Conservation (phyloP, 2,113 vertebrate genomes). For the Triplophysa rosa region DNA sequence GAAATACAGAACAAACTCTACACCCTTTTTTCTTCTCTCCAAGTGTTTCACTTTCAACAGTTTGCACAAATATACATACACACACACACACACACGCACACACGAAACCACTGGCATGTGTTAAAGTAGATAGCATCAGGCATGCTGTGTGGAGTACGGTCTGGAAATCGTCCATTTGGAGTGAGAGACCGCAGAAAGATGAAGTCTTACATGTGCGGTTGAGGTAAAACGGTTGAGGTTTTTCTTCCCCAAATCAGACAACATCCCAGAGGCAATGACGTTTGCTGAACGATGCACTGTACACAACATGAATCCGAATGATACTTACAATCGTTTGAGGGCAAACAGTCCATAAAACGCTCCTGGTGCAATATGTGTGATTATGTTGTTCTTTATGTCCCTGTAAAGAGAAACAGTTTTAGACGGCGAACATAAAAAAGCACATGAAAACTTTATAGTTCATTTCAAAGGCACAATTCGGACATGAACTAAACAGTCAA, state of each 20-base stretch:
- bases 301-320: neutral
- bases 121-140: conserved; percentile 57
- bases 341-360: conserved; percentile 88
- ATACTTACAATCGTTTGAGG: conserved; percentile 94
- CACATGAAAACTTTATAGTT: neutral
- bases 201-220: neutral
- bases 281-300: neutral
- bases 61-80: conserved; percentile 3
- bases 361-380: conserved; percentile 89
- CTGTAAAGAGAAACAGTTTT: conserved; percentile 67
- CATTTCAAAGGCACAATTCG: neutral
- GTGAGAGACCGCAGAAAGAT: conserved; percentile 6
- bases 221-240: neutral
- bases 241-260: neutral
- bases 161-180: conserved; percentile 34
- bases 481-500: neutral
- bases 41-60: neutral
- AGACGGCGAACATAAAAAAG: neutral
- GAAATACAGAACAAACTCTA: neutral
- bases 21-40: neutral
- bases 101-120: conserved; percentile 20
- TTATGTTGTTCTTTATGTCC: conserved; percentile 93
- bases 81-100: conserved; percentile 4
- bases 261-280: neutral
- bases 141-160: conserved; percentile 28